phyloP scores from a whole-genome alignment of 2,113 vertebrate species.

The Leucopsar rothschildi region DNA sequence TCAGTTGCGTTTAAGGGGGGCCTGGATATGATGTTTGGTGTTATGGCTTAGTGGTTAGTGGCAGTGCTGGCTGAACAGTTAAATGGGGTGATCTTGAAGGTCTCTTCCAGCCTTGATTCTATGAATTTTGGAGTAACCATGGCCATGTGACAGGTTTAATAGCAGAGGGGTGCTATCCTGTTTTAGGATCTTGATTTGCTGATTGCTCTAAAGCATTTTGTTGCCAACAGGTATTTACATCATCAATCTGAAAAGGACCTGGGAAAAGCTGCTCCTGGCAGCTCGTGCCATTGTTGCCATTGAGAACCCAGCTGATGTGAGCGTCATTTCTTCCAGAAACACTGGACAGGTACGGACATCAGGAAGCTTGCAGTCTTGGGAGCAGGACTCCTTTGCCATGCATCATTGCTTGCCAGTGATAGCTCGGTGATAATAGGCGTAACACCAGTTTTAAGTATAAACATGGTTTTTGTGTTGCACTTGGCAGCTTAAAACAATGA shows the following conservation, averaged over 20 bases:
- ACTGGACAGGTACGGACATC: conserved; percentile 89
- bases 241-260: conserved; percentile 95
- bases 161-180: fast-evolving
- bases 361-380: background rate
- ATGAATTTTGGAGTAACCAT: conserved; percentile 73
- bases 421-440: background rate
- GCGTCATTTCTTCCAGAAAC: conserved; percentile 97
- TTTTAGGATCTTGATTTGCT: background rate
- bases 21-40: background rate
- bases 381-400: background rate
- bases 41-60: background rate
- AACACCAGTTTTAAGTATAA: fast-evolving
- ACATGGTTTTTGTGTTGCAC: fast-evolving
- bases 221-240: conserved; percentile 88
- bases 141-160: conserved; percentile 49
- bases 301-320: conserved; percentile 97
- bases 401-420: background rate
- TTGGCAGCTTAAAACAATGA: background rate
- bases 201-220: background rate
- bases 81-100: background rate
- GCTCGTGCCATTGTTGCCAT: conserved; percentile 97
- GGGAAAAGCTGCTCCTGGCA: conserved; percentile 96
- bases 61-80: background rate
- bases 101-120: background rate
- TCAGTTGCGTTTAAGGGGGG: background rate